Conservation (phyloP, 1,140 invertebrate species). For the Sitobion miscanthi region DNA sequence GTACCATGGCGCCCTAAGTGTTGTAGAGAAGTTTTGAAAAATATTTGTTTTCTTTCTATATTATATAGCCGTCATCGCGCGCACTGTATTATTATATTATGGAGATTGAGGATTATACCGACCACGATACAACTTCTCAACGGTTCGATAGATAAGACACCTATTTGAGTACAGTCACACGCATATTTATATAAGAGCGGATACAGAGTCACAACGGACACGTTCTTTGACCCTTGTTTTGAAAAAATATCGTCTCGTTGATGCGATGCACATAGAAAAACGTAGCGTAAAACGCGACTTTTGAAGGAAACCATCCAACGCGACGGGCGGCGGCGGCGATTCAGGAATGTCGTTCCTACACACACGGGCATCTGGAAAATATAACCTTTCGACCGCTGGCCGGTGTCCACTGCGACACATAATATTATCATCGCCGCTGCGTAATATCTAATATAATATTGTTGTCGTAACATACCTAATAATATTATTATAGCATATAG, state of each 20-base stretch:
- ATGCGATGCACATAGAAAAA: background rate
- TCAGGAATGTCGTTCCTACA: slow-evolving; percentile 36
- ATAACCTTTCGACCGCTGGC: slow-evolving; percentile 12
- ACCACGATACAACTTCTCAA: background rate
- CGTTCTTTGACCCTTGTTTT: background rate
- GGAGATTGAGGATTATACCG: too few relatives aligned
- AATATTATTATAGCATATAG: background rate
- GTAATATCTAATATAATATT: too few relatives aligned
- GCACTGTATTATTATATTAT: too few relatives aligned
- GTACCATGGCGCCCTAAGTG: background rate
- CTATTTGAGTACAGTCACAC: background rate
- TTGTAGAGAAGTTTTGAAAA: background rate
- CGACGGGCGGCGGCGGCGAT: background rate
- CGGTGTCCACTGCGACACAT: background rate
- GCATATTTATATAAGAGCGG: background rate
- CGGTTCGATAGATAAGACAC: background rate
- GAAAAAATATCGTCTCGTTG: slow-evolving; percentile 1
- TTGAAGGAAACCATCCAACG: background rate
- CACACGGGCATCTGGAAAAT: background rate
- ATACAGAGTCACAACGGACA: background rate
- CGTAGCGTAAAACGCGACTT: background rate
- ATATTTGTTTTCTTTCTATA: background rate
- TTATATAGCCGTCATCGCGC: background rate
- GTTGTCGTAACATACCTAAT: background rate
- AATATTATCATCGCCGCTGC: too few relatives aligned